phyloP scores from a whole-genome alignment of 2,113 vertebrate genomes.

The Cephalopholis sonnerati region DNA sequence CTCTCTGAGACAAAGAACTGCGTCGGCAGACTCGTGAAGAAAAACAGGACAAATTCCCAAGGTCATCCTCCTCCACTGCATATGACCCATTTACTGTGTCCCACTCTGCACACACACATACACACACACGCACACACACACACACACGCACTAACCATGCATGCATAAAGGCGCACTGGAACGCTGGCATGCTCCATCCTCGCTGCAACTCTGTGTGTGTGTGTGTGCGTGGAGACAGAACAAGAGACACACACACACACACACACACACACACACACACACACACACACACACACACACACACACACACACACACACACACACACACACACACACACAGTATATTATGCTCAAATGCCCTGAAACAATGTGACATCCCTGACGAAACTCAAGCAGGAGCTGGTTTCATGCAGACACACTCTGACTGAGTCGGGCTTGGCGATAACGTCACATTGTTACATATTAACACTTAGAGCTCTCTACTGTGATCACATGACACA shows the following conservation, averaged over 20 bases:
- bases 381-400: constrained; percentile 25
- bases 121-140: constrained; percentile 16
- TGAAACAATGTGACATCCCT: constrained; percentile 33
- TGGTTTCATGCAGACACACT: constrained; percentile 13
- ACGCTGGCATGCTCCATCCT: constrained; percentile 19
- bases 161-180: constrained; percentile 54
- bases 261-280: constrained; percentile 12
- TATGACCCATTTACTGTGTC: constrained; percentile 81
- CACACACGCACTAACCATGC: constrained; percentile 38
- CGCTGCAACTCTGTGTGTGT: constrained; percentile 32
- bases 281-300: constrained; percentile 7
- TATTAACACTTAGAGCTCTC: not conserved
- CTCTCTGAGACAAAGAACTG: constrained; percentile 64
- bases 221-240: too few relatives aligned
- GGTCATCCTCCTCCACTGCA: constrained; percentile 70
- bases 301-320: constrained; percentile 3
- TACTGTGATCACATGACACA: not conserved
- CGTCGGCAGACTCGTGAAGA: constrained; percentile 49
- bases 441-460: not conserved
- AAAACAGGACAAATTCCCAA: constrained; percentile 82
- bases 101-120: constrained; percentile 34
- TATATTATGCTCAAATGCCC: constrained; percentile 29
- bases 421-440: not conserved
- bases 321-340: constrained; percentile 1
- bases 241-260: constrained; percentile 11